These are phyloP conservation scores for Parasteatoda tepidariorum DNA, from an alignment of 1,140 invertebrate genomes.

Conservation along the genomic window DNA sequence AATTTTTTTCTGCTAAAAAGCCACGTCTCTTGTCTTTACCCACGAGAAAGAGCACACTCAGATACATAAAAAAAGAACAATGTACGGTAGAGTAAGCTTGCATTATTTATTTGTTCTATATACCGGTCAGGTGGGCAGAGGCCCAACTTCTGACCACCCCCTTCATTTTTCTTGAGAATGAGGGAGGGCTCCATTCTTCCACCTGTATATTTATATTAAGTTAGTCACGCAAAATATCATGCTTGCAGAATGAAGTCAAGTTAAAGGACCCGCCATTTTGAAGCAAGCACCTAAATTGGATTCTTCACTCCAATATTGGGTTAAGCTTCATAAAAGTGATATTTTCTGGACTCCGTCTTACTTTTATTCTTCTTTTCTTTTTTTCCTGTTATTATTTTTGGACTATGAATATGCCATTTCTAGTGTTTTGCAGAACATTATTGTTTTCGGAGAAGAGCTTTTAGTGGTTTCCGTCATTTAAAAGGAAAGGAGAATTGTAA, in stretches of 20 bases:
- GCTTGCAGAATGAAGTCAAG: conserved; percentile 17
- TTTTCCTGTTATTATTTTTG: neutral
- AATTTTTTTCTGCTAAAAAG: neutral
- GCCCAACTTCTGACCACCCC: conserved; percentile 19
- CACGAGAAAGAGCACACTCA: neutral
- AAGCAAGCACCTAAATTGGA: conserved; percentile 31
- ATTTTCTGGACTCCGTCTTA: conserved; percentile 5
- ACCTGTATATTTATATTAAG: conserved; percentile 37
- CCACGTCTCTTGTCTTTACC: neutral
- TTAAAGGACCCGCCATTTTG: neutral
- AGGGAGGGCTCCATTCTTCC: neutral
- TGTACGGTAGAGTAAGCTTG: neutral
- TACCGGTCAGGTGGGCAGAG: conserved; percentile 36
- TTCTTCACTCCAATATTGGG: conserved; percentile 7
- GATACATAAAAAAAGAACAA: neutral
- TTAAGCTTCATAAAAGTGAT: conserved; percentile 25
- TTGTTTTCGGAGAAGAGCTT: conserved; percentile 39
- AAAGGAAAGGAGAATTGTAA: neutral
- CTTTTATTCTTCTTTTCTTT: neutral
- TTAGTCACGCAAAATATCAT: conserved; percentile 35
- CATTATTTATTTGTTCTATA: conserved; percentile 53
- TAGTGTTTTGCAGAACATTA: neutral
- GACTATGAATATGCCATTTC: neutral
- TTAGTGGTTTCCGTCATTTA: conserved; percentile 22
- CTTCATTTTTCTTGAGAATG: neutral